A percentile compares a stretch with the other conserved stretches of the same genome.
phyloP scores from a whole-genome alignment of 2,797 vertebrate genomes.

The Sebastes dallii region DNA sequence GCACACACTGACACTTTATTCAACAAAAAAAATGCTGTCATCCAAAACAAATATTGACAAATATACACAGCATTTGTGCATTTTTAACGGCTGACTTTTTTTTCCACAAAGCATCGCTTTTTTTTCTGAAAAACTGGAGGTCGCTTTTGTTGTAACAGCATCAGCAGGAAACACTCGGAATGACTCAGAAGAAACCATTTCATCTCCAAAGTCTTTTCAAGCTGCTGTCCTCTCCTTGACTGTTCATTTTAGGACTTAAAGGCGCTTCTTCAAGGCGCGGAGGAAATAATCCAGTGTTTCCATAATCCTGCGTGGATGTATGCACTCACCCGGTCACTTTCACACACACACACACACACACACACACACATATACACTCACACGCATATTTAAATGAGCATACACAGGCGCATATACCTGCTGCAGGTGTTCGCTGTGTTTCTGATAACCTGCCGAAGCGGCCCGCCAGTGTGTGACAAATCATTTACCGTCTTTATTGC shows the following conservation, averaged over 20 bases:
- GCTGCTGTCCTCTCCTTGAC: constrained; percentile 66
- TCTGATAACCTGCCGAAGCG: constrained; percentile 40
- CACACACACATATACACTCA: neutral
- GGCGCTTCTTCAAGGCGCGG: constrained; percentile 28
- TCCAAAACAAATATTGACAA: constrained; percentile 27
- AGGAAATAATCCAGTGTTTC: constrained; percentile 71
- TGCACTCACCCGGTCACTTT: constrained; percentile 27
- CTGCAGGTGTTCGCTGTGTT: constrained; percentile 32
- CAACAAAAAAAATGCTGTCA: constrained; percentile 2
- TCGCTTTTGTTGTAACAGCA: constrained; percentile 10
- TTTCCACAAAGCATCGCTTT: constrained; percentile 5
- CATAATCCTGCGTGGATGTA: constrained; percentile 65
- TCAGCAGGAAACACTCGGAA: constrained; percentile 7
- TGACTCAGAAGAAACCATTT: constrained; percentile 36
- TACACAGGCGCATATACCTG: neutral
- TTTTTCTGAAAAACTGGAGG: constrained; percentile 5
- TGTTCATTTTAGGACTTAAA: constrained; percentile 64
- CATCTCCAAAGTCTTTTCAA: constrained; percentile 20
- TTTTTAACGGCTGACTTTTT: constrained; percentile 18
- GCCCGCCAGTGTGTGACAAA: constrained; percentile 20
- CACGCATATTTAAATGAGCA: neutral
- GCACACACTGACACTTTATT: neutral
- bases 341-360: neutral
- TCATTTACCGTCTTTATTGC: constrained; percentile 30
- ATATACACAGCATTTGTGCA: constrained; percentile 3